A percentile compares a stretch with the other conserved stretches of the same genome.
Evolutionary conservation across 1,140 invertebrate species (phyloP).

Genomic region (Zaprionus nigranus): DNA sequence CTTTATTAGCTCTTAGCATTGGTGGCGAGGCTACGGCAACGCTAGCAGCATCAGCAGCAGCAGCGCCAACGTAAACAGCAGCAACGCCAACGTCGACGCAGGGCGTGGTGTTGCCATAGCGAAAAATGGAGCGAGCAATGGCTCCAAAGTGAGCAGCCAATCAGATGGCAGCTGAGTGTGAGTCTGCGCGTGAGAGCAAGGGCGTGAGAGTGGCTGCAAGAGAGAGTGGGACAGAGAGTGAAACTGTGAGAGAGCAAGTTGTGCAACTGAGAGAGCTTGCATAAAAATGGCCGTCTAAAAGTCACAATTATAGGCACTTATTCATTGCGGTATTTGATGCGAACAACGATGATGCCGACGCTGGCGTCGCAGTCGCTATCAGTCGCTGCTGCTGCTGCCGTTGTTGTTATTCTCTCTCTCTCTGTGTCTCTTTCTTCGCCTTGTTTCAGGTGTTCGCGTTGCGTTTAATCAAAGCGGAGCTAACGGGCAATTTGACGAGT

Average conservation of each 20-base stretch:
- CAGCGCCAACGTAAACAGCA: neutral
- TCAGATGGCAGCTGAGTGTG: conserved; percentile 35
- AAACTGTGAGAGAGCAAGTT: neutral
- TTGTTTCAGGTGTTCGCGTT: conserved; percentile 33
- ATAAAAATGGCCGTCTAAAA: conserved; percentile 71
- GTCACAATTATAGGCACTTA: conserved; percentile 82
- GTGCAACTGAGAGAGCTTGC: conserved; percentile 23
- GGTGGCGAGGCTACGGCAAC: conserved; percentile 5
- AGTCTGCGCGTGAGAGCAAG: conserved; percentile 45
- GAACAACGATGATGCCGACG: conserved; percentile 53
- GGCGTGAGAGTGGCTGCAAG: neutral
- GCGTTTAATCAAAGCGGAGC: conserved; percentile 61
- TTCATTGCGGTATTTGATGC: conserved; percentile 81
- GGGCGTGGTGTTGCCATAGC: conserved; percentile 54
- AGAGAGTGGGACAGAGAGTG: neutral
- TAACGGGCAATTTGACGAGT: conserved; percentile 57
- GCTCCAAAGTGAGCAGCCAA: conserved; percentile 60
- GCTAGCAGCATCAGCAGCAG: neutral
- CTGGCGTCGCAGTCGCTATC: neutral
- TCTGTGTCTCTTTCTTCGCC: too few species aligned
- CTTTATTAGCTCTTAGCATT: conserved; percentile 63
- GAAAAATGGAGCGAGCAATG: conserved; percentile 48
- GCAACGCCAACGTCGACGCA: neutral
- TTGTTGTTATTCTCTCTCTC: neutral
- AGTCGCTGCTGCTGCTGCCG: neutral